Conservation (phyloP, 1,140 invertebrate species). For the Melitaea cinxia region DNA sequence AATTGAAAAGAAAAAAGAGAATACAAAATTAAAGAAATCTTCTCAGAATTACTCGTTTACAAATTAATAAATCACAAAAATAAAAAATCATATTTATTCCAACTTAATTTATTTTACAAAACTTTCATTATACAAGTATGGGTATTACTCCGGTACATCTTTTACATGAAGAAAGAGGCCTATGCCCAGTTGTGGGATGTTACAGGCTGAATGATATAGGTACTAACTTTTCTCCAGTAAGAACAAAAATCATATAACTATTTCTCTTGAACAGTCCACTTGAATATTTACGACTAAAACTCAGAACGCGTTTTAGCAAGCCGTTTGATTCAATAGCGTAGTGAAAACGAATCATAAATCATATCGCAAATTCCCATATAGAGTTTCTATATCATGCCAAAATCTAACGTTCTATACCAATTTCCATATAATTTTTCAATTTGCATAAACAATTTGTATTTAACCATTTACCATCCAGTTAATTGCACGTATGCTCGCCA, state of each 20-base stretch:
- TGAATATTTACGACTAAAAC: not conserved
- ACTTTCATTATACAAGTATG: too few species aligned
- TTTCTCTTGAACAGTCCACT: not conserved
- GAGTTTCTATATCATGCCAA: slow-evolving; percentile 2
- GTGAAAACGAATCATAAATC: not conserved
- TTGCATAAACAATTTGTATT: slow-evolving; percentile 24
- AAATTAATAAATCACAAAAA: too few species aligned
- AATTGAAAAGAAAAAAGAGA: too few species aligned
- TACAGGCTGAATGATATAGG: too few species aligned
- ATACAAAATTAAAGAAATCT: too few species aligned
- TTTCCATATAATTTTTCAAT: slow-evolving; percentile 10
- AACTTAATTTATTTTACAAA: too few species aligned
- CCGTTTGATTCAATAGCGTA: not conserved
- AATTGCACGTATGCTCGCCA: slow-evolving; percentile 23
- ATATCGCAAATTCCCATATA: not conserved
- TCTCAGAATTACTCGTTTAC: too few species aligned
- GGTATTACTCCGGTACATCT: too few species aligned
- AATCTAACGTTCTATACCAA: slow-evolving; percentile 11
- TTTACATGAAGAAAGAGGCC: too few species aligned
- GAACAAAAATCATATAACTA: not conserved
- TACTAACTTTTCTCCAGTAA: too few species aligned
- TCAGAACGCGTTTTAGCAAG: not conserved
- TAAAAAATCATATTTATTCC: too few species aligned
- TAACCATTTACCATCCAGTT: slow-evolving; percentile 13
- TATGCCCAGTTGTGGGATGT: too few species aligned